Base-by-base conservation (phyloP, 2,113 vertebrate genomes). In the Ursus arctos region DNA sequence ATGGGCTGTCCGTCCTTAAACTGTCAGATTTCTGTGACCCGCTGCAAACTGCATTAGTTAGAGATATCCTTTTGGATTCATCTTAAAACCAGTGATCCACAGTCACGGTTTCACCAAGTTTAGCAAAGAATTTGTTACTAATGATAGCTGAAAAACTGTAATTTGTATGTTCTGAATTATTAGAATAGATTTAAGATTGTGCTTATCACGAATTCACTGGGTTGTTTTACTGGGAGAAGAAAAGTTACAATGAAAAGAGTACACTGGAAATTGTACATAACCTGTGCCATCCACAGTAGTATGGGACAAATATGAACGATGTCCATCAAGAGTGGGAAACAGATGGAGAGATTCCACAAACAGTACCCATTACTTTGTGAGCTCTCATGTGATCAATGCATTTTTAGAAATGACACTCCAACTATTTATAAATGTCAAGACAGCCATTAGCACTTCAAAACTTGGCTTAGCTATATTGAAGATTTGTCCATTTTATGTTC, bases 251-350 rank as follows among this genome's bases (percentile, higher is more conserved):
- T n/a, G 28, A 82, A 80, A 59, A 76, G 3, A 76, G 2, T 96
- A 13, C 1, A 8, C 16, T 36, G 12, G 13, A 77, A 96, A 74
- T 63, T 95, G 31, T 31, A 86, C 3, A 55, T 47, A 71, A 57
- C 0, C 0, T 82, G 4, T 11, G 0, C 1, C 22, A 8, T 51
- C 6, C 3, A 10, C 14, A 18, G 31, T 12, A 36, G 9, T 6
- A 49, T 40, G 15, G 26, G 74, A 12, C 16, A 24, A 40, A 92
- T 36, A 0, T 28, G 7, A 15, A n/a, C 77, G 40, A 24, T 1
- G 0, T 47, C 31, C 92, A 13, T 36, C 24, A 49, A 77, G 11
- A 4, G 5, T n/a, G 2, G 8, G 16, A 57, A 79, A 82, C 3
- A 47, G 4, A n/a, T 9, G 59, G 24, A 53, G 53, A 79, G 51